Evolutionary conservation across 2,113 vertebrate genomes (phyloP), one percentile per base, ranked within the genome.

Genomic region (Jacana jacana): DNA sequence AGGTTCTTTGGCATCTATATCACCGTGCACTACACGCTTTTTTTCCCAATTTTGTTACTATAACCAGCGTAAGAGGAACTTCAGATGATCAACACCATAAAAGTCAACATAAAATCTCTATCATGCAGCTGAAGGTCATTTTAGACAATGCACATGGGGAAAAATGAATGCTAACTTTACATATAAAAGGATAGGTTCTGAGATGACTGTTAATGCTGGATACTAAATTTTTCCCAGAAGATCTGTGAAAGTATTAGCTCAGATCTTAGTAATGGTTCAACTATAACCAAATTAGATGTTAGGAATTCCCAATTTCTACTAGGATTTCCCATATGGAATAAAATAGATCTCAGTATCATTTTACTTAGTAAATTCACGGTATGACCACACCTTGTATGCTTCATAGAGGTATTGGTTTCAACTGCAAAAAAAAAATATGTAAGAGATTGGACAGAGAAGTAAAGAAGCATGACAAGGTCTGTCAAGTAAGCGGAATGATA

Each of bases 141-240:
- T 68, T 20, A 64, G 9, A 22, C 24, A 63, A 54, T 0, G 0
- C 22, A 35, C 2, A 4, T 28, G 4, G 25, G 39, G 16, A 4
- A 44, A 91, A 77, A 81, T 18, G 5, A 42, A 55, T 52, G 10
- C 3, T 14, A 48, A 52, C 22, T 69, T 83, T 51, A 9, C 7
- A 22, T 33, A 52, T 23, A 31, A 55, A 87, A 78, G 19, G 16
- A 14, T 25, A 61, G 11, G 8, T 79, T 75, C 37, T 44, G 46
- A 71, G 24, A 20, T 70, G 1, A 8, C 12, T 63, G 10, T 18
- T 58, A 52, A 52, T 10, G 8, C 55, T 81, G 70, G 5, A 48
- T 46, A 13, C 25, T 39, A 39, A 13, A 11, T 10, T 79, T 75
- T 63, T 71, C 51, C 27, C 39, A 66, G 65, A 17, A 44, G 17